Evolutionary conservation across 2,797 vertebrate species (phyloP).

Genomic region (Clarias laeviceps): DNA sequence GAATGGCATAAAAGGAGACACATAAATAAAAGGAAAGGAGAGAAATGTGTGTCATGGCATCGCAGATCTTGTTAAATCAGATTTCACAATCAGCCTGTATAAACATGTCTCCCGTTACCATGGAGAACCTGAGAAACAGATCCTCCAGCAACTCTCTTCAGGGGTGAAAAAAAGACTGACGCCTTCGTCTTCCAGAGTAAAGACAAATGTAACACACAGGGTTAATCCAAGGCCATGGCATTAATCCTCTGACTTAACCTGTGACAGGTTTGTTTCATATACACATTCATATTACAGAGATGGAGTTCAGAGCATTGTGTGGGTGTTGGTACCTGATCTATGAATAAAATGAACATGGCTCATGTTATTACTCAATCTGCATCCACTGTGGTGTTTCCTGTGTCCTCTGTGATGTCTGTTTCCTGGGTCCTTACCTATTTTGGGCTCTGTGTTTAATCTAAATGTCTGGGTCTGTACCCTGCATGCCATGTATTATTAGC

Average conservation of each 20-base stretch:
- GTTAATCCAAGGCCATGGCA: constrained; percentile 17
- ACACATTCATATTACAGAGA: constrained; percentile 13
- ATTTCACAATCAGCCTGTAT: constrained; percentile 42
- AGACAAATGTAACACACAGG: neutral
- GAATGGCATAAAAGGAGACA: constrained; percentile 13
- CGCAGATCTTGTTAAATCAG: constrained; percentile 10
- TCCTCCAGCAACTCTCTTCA: constrained; percentile 45
- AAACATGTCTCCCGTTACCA: constrained; percentile 60
- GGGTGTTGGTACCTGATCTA: constrained; percentile 16
- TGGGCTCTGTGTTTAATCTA: neutral
- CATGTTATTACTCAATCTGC: neutral
- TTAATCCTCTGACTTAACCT: constrained; percentile 19
- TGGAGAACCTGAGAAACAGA: constrained; percentile 58
- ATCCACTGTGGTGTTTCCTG: neutral
- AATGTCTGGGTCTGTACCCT: neutral
- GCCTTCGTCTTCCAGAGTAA: constrained; percentile 11
- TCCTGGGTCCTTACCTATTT: too few relatives aligned
- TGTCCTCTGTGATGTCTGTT: neutral
- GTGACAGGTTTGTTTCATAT: constrained; percentile 9
- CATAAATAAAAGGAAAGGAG: neutral
- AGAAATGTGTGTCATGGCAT: constrained; percentile 6
- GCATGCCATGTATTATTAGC: neutral
- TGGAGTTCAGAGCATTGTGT: constrained; percentile 1
- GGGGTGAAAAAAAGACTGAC: constrained; percentile 31
- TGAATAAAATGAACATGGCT: neutral